Base-by-base conservation (phyloP, 2,113 vertebrate genomes). In the Tachycineta bicolor region DNA sequence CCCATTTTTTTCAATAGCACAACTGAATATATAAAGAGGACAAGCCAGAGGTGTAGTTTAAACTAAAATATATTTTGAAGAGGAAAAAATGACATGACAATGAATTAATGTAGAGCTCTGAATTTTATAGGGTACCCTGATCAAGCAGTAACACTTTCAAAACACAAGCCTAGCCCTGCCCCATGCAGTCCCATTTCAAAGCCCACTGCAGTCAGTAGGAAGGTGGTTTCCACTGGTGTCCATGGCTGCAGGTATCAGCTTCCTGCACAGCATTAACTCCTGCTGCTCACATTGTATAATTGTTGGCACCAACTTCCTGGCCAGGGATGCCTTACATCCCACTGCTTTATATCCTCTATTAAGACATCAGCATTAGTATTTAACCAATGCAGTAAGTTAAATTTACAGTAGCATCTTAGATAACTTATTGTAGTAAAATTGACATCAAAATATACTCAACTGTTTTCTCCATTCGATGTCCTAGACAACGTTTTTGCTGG, bases 401-500 rank as follows among this genome's bases (percentile, higher is more conserved):
- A 50, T 78, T 75, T 73, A 64, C 7, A 6, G 28, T 52, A 80
- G 14, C n/a, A 37, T 65, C 26, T 79, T 69, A 50, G 24, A 37
- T 31, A 89, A 5, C 5, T 59, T 70, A 31, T 15, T 64, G 39
- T 56, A 75, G 52, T n/a, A 69, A 81, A 90, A 78, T 37, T 0
- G 5, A 52, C 31, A 82, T 46, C 34, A 91, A 94, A 94, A 81
- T 95, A 96, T 98, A 98, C 98, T 98, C 94, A 98, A 98, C 98
- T 96, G 79, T 69, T 97, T 95, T 97, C 97, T 98, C 98, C 98
- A 56, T 97, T 89, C 86, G 97, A 97, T 55, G 94, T 97, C 93
- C 91, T 97, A 47, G 95, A 95, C 73, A 98, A 78, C 67, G 56
- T 97, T 82, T 99, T 96, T 78, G 98, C 98, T 56, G 99, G 99